Percentiles rank a stretch among this genome's conserved stretches.
Conservation (phyloP, 1,140 invertebrate species). For the Holotrichia oblita region DNA sequence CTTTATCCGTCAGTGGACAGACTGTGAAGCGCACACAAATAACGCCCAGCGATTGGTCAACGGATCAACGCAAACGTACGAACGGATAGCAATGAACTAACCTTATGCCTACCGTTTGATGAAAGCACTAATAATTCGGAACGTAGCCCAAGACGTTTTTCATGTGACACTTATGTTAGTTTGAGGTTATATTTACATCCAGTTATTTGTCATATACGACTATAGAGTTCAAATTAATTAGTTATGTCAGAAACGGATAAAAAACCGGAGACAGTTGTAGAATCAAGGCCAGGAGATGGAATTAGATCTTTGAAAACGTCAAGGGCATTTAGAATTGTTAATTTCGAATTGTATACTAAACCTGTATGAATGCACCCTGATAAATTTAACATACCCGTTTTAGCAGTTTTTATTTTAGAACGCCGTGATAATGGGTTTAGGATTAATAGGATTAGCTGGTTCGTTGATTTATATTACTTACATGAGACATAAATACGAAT, state of each 20-base stretch:
- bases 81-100: too few species aligned
- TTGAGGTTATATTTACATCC: too few species aligned
- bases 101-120: too few species aligned
- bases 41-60: too few species aligned
- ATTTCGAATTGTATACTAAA: conserved; percentile 85
- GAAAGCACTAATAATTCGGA: too few species aligned
- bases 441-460: conserved; percentile 70
- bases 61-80: too few species aligned
- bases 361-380: conserved; percentile 69
- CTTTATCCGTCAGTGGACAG: too few species aligned
- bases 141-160: too few species aligned
- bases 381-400: conserved; percentile 33
- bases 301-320: conserved; percentile 76
- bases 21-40: too few species aligned
- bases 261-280: conserved; percentile 57
- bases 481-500: conserved; percentile 80
- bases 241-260: neutral
- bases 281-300: conserved; percentile 75
- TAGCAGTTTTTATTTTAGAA: conserved; percentile 72
- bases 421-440: conserved; percentile 79
- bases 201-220: too few species aligned
- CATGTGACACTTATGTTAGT: too few species aligned
- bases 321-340: conserved; percentile 76
- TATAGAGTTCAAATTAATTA: too few species aligned
- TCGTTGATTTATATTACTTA: conserved; percentile 79